Conservation (phyloP, 2,888 invertebrate species). For the Calameuta filiformis region DNA sequence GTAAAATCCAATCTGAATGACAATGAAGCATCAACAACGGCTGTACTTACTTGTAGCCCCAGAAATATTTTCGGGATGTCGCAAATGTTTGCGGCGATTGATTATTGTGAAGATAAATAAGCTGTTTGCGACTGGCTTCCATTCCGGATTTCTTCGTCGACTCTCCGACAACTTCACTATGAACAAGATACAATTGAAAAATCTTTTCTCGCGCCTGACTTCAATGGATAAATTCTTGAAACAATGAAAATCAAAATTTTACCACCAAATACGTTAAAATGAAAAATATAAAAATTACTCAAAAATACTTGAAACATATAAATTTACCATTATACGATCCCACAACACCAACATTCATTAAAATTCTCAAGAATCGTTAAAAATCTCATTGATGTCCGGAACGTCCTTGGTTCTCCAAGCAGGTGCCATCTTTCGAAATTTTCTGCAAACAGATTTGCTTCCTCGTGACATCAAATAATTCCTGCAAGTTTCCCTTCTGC, state of each 20-base stretch:
- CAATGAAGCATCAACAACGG: not conserved
- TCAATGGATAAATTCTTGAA: not conserved
- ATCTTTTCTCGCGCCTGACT: not conserved
- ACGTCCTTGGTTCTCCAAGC: not conserved
- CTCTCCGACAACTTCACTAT: conserved; percentile 44
- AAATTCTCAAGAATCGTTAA: not conserved
- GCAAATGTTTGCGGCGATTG: conserved; percentile 45
- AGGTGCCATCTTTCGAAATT: not conserved
- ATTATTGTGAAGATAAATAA: conserved; percentile 58
- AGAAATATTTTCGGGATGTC: conserved; percentile 37
- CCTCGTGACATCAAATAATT: not conserved
- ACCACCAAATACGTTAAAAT: not conserved
- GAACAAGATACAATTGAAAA: conserved; percentile 17
- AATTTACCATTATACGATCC: not conserved
- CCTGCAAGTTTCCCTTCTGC: not conserved
- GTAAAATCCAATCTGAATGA: not conserved
- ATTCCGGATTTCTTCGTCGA: conserved; percentile 47
- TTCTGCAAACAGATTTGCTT: not conserved
- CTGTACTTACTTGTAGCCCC: conserved; percentile 37
- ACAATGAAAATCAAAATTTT: not conserved
- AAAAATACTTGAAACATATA: not conserved
- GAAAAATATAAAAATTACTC: not conserved
- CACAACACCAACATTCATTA: not conserved
- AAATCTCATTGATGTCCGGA: not conserved
- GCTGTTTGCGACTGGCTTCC: conserved; percentile 53